Percentiles rank a stretch among this genome's conserved stretches.
These are phyloP conservation scores for Toxotes chatareus DNA, from an alignment of 2,113 vertebrate species.

Conservation along the genomic window DNA sequence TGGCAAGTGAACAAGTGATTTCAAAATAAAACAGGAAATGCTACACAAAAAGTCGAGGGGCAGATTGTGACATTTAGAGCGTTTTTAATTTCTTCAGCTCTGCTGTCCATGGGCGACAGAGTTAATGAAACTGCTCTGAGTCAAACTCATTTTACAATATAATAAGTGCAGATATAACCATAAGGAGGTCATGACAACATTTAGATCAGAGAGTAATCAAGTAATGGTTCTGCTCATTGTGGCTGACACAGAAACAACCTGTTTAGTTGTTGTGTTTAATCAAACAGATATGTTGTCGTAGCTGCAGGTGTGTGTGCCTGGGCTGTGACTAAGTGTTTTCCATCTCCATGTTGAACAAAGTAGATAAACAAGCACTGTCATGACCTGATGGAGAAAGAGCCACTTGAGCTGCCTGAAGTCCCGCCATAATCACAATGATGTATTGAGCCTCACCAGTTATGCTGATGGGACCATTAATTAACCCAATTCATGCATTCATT, in stretches of 20 bases:
- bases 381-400: constrained; percentile 15
- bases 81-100: too few species aligned
- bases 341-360: constrained; percentile 25
- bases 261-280: not conserved
- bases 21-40: too few species aligned
- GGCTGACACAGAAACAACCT: not conserved
- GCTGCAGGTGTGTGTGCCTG: not conserved
- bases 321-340: not conserved
- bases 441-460: constrained; percentile 46
- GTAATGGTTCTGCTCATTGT: not conserved
- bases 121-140: not conserved
- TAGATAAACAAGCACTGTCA: constrained; percentile 33
- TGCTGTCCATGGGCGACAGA: not conserved
- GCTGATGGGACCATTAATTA: constrained; percentile 58
- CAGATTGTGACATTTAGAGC: too few species aligned
- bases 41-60: too few species aligned
- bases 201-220: not conserved
- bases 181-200: not conserved
- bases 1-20: too few species aligned
- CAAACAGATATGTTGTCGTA: not conserved
- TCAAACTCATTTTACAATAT: not conserved
- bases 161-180: not conserved
- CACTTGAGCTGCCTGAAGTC: constrained; percentile 38
- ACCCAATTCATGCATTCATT: constrained; percentile 50
- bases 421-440: constrained; percentile 46